Conservation (phyloP, 2,797 vertebrate genomes). For the Poliocrania exsul region DNA sequence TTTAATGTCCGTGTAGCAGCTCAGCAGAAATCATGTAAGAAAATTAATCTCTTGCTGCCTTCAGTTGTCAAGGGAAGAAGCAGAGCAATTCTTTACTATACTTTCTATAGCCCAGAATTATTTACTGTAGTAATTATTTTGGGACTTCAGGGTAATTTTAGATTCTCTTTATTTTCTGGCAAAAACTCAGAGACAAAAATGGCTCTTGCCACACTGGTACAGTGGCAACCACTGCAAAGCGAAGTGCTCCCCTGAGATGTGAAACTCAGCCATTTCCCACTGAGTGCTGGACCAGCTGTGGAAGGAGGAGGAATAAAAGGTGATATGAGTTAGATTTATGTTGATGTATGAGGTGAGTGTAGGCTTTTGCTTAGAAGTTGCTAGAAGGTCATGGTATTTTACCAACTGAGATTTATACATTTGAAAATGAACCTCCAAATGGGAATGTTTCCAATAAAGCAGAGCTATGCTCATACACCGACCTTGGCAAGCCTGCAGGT, state of each 20-base stretch:
- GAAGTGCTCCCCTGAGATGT: slow-evolving; percentile 32
- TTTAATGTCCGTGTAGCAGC: background rate
- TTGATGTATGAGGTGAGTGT: slow-evolving; percentile 73
- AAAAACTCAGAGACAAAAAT: slow-evolving; percentile 14
- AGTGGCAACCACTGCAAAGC: slow-evolving; percentile 24
- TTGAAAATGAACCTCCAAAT: slow-evolving; percentile 76
- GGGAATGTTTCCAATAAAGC: slow-evolving; percentile 83
- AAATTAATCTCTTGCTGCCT: background rate
- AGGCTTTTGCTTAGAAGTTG: slow-evolving; percentile 69
- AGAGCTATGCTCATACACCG: slow-evolving; percentile 74
- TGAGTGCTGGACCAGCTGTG: slow-evolving; percentile 25
- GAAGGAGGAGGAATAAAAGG: slow-evolving; percentile 62
- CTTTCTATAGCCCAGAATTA: background rate
- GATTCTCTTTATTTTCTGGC: background rate
- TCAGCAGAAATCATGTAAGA: background rate
- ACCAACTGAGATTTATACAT: slow-evolving; percentile 73
- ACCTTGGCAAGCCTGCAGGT: slow-evolving; percentile 78
- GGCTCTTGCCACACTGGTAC: background rate
- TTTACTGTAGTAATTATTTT: slow-evolving; percentile 35
- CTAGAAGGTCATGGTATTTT: slow-evolving; percentile 77
- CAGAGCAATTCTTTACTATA: background rate
- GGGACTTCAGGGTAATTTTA: background rate
- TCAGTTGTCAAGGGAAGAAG: background rate
- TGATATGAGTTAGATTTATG: slow-evolving; percentile 65
- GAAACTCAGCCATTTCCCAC: slow-evolving; percentile 41